Conservation (phyloP, 2,113 vertebrate species). For the Etia nguti region DNA sequence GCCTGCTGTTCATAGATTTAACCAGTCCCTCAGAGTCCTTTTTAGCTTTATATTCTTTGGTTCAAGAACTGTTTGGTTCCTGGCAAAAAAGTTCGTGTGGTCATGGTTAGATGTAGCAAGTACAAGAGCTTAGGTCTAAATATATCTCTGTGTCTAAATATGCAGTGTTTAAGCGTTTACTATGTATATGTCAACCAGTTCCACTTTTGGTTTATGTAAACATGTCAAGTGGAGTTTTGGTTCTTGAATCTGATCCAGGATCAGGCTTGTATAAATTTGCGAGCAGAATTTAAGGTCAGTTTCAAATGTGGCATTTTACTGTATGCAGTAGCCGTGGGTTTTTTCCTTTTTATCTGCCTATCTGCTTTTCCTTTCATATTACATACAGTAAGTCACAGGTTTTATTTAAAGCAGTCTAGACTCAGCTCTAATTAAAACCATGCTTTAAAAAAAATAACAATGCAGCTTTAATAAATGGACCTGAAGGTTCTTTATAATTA, state of each 20-base stretch:
- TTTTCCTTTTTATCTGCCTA: not conserved
- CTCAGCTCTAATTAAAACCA: not conserved
- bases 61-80: not conserved
- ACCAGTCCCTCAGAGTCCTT: not conserved
- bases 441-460: not conserved
- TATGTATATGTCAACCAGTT: not conserved
- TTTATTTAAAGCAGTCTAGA: slow-evolving; percentile 11
- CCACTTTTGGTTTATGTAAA: slow-evolving; percentile 9
- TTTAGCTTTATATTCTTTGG: not conserved
- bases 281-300: not conserved
- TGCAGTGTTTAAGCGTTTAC: not conserved
- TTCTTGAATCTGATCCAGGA: not conserved
- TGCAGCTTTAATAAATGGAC: slow-evolving; percentile 4
- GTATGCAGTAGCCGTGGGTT: not conserved
- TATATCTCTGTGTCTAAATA: not conserved
- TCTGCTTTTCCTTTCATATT: not conserved
- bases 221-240: not conserved
- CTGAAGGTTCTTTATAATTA: slow-evolving; percentile 2
- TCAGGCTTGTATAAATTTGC: not conserved
- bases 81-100: not conserved
- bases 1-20: not conserved
- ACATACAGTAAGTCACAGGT: not conserved
- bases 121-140: not conserved
- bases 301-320: not conserved
- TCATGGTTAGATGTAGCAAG: not conserved